phyloP scores from a whole-genome alignment of 2,797 vertebrate genomes.

The Clarias platycephalus region DNA sequence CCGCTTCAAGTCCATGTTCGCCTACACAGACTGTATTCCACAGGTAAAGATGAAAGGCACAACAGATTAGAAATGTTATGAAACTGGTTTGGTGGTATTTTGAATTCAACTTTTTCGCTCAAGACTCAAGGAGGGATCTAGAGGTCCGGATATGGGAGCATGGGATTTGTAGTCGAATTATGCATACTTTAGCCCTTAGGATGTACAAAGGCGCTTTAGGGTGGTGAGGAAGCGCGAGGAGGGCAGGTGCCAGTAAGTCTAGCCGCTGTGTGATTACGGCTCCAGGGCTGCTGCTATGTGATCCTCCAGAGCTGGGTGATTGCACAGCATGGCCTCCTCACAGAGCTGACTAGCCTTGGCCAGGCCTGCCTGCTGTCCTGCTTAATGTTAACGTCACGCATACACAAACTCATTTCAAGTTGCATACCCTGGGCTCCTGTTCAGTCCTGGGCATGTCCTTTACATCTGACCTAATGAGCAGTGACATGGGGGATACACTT shows the following conservation, averaged over 20 bases:
- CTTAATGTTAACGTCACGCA: constrained; percentile 77
- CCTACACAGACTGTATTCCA: constrained; percentile 90
- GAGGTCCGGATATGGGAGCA: constrained; percentile 6
- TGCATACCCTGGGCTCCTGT: constrained; percentile 39
- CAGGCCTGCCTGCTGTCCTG: constrained; percentile 77
- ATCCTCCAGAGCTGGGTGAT: constrained; percentile 92
- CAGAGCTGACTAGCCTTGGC: constrained; percentile 50
- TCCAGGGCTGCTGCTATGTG: constrained; percentile 89
- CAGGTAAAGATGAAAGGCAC: constrained; percentile 73
- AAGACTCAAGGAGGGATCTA: neutral
- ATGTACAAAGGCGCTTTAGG: constrained; percentile 72
- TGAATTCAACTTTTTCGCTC: neutral
- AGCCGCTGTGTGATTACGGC: constrained; percentile 91
- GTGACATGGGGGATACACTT: constrained; percentile 55
- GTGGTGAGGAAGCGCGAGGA: constrained; percentile 85
- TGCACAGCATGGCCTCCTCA: constrained; percentile 86
- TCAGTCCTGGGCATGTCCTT: constrained; percentile 36
- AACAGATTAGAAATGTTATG: neutral
- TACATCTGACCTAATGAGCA: constrained; percentile 42
- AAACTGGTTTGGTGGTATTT: neutral
- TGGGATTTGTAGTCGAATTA: constrained; percentile 34
- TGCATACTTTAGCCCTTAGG: constrained; percentile 28
- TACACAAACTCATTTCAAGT: constrained; percentile 33
- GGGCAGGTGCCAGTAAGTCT: constrained; percentile 99
- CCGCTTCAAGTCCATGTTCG: constrained; percentile 90